Percentiles rank a stretch among this genome's conserved stretches.
phyloP scores from a whole-genome alignment of 2,888 invertebrate species.

The Liposcelis brunnea region DNA sequence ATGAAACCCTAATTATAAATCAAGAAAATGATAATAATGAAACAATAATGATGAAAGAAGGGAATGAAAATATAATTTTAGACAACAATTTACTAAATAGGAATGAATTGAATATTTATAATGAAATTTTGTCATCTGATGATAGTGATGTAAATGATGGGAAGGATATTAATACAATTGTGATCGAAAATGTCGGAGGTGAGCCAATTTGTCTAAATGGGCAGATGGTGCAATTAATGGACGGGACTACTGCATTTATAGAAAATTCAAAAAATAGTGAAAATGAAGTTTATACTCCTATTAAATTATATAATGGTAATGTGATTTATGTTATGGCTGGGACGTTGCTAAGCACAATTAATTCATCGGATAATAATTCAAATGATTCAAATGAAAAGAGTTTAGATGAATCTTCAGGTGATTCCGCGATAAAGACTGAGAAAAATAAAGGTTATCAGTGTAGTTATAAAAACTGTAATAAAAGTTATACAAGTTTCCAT shows the following conservation, averaged over 20 bases:
- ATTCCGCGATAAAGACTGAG: conserved; percentile 16
- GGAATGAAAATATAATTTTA: too few species aligned
- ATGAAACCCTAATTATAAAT: too few species aligned
- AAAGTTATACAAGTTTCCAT: conserved; percentile 31
- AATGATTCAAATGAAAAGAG: too few species aligned
- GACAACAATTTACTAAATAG: too few species aligned
- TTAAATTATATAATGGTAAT: conserved; percentile 2
- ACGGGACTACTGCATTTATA: conserved; percentile 2
- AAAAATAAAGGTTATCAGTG: conserved; percentile 27
- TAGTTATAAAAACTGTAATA: conserved; percentile 29
- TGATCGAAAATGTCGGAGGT: too few species aligned
- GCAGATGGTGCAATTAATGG: not conserved
- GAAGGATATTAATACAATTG: too few species aligned
- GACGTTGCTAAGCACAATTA: not conserved
- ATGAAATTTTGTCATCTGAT: too few species aligned
- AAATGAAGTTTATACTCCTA: conserved; percentile 4
- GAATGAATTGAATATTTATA: too few species aligned
- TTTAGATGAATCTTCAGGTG: not conserved
- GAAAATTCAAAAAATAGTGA: conserved; percentile 1
- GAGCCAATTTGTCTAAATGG: not conserved
- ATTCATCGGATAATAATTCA: too few species aligned
- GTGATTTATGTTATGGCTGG: conserved; percentile 5
- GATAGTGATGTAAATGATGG: too few species aligned
- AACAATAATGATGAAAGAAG: too few species aligned
- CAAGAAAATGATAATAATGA: too few species aligned